These are phyloP conservation scores for Nylanderia fulva DNA, from an alignment of 1,140 invertebrate species.

Conservation along the genomic window DNA sequence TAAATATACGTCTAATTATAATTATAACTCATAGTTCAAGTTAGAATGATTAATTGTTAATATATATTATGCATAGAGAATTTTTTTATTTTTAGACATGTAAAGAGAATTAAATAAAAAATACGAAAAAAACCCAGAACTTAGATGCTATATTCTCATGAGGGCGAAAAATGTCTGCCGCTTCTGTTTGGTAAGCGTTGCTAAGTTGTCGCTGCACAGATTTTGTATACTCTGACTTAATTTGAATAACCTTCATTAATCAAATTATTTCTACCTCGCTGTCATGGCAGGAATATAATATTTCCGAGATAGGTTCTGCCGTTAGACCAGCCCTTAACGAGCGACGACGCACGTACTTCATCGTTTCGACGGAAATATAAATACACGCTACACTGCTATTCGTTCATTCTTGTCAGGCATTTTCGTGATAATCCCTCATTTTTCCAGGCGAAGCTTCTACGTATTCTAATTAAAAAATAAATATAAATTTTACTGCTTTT, in stretches of 20 bases:
- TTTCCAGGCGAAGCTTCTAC: slow-evolving; percentile 36
- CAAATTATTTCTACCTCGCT: slow-evolving; percentile 64
- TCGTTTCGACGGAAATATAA: slow-evolving; percentile 53
- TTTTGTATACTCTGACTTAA: slow-evolving; percentile 54
- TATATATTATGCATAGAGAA: neutral
- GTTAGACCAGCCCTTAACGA: slow-evolving; percentile 3
- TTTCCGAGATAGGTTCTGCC: slow-evolving; percentile 49
- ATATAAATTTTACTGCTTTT: neutral
- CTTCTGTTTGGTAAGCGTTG: slow-evolving; percentile 42
- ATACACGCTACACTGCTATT: slow-evolving; percentile 19
- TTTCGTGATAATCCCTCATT: slow-evolving; percentile 39
- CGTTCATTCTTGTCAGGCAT: slow-evolving; percentile 9
- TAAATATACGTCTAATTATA: neutral
- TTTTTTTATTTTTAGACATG: neutral
- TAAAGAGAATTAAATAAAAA: neutral
- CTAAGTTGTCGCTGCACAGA: slow-evolving; percentile 50
- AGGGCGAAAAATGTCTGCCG: neutral
- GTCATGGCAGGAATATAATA: slow-evolving; percentile 56
- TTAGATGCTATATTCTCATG: neutral
- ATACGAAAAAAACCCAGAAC: slow-evolving; percentile 7
- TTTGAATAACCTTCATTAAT: slow-evolving; percentile 75
- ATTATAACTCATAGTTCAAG: neutral
- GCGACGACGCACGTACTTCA: slow-evolving; percentile 28
- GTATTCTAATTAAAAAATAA: slow-evolving; percentile 28
- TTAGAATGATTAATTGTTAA: neutral